phyloP scores from a whole-genome alignment of 1,140 invertebrate genomes.

The Nixonia krombeini region DNA sequence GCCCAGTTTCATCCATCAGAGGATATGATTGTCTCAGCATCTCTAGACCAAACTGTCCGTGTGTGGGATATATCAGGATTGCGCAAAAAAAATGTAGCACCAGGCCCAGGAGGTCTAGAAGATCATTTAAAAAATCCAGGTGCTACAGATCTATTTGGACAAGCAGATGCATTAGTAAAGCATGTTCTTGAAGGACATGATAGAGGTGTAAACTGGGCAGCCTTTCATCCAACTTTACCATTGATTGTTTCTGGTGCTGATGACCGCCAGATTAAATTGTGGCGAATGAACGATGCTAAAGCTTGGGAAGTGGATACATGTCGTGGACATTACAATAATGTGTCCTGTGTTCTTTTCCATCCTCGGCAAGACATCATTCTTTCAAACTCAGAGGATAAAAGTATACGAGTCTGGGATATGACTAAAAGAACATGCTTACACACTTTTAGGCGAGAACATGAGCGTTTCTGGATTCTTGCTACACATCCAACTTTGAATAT shows the following conservation, averaged over 20 bases:
- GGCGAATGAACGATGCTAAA: slow-evolving; percentile 99
- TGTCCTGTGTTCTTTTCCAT: slow-evolving; percentile 98
- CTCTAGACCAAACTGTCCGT: slow-evolving; percentile 97
- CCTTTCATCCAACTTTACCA: slow-evolving; percentile 95
- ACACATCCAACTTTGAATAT: slow-evolving; percentile 90
- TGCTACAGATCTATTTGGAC: slow-evolving; percentile 95
- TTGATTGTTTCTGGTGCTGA: slow-evolving; percentile 98
- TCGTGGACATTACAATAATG: slow-evolving; percentile 99
- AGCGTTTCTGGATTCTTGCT: slow-evolving; percentile 96
- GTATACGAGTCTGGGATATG: slow-evolving; percentile 99
- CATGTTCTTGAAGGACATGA: slow-evolving; percentile 98
- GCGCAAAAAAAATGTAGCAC: slow-evolving; percentile 97
- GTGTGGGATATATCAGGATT: slow-evolving; percentile 99
- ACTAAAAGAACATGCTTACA: slow-evolving; percentile 96
- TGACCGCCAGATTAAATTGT: slow-evolving; percentile 97
- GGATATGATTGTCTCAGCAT: slow-evolving; percentile 97
- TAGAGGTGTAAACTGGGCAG: slow-evolving; percentile 98
- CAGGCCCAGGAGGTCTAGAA: slow-evolving; percentile 90
- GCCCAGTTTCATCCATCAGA: slow-evolving; percentile 98
- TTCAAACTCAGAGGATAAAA: slow-evolving; percentile 98
- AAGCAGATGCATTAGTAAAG: slow-evolving; percentile 97
- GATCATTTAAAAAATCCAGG: slow-evolving; percentile 91
- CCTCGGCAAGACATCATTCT: slow-evolving; percentile 97
- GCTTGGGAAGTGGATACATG: slow-evolving; percentile 99
- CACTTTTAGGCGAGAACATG: slow-evolving; percentile 95